Evolutionary conservation across 35 echinoderm and acorn worm genomes (phyloP).

Genomic region (Eucidaris tribuloides): DNA sequence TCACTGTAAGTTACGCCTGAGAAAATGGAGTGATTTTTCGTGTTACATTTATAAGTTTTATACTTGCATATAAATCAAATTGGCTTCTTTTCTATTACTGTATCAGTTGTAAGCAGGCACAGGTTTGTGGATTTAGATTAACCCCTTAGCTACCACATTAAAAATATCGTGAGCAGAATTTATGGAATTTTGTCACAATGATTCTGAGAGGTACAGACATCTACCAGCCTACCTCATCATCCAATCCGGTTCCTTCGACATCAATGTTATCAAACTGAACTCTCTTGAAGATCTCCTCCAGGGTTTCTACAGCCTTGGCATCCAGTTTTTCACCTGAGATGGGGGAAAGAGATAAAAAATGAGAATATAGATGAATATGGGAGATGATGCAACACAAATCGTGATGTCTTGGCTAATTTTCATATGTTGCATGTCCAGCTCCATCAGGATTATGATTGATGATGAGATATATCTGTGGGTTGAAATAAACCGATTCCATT

Average conservation of each 20-base stretch:
- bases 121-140: too few species aligned
- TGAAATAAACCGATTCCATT: neutral
- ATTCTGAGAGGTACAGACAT: too few species aligned
- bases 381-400: neutral
- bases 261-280: slow-evolving; percentile 81
- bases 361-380: neutral
- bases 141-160: too few species aligned
- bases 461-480: neutral
- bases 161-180: too few species aligned
- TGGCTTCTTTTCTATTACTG: too few species aligned
- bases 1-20: too few species aligned
- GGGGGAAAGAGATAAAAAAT: neutral
- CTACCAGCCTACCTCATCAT: slow-evolving; percentile 99
- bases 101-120: too few species aligned
- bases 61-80: too few species aligned
- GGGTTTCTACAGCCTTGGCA: slow-evolving; percentile 55
- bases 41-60: too few species aligned
- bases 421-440: neutral
- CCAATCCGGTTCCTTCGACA: slow-evolving; percentile 67
- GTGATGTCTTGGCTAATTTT: neutral
- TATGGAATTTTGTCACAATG: too few species aligned
- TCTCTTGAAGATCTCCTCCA: slow-evolving; percentile 89
- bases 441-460: neutral
- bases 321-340: slow-evolving; percentile 88
- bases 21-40: too few species aligned